Evolutionary conservation across 2,113 vertebrate species (phyloP).

Genomic region (Atractosteus spatula): DNA sequence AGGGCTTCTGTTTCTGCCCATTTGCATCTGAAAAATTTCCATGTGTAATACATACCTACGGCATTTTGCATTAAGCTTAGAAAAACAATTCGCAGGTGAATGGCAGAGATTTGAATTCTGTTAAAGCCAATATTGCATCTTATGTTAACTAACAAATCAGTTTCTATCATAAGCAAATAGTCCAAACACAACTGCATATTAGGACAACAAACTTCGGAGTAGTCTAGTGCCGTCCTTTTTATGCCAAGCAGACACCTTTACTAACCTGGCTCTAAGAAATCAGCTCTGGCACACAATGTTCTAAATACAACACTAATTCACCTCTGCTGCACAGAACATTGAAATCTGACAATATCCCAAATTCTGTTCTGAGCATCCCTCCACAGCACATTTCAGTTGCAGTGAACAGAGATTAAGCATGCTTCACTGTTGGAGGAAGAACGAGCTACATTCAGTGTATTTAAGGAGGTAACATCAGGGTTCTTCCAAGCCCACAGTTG

Average conservation of each 20-base stretch:
- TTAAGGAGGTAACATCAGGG: background rate
- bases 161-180: conserved; percentile 22
- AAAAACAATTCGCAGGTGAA: conserved; percentile 24
- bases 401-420: conserved; percentile 66
- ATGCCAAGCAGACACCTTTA: background rate
- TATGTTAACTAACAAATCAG: conserved; percentile 16
- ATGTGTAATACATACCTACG: background rate
- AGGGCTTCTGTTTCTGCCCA: background rate
- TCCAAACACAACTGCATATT: background rate
- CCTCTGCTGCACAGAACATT: conserved; percentile 43
- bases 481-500: background rate
- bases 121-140: background rate
- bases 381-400: conserved; percentile 63
- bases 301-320: background rate
- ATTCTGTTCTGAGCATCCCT: conserved; percentile 53
- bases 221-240: background rate
- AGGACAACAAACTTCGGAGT: background rate
- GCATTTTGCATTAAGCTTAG: conserved; percentile 5
- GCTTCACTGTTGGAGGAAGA: conserved; percentile 15
- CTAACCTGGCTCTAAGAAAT: conserved; percentile 9
- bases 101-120: conserved; percentile 21
- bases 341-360: conserved; percentile 47
- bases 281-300: background rate
- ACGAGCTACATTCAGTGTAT: too few species aligned
- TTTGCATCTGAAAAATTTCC: conserved; percentile 19